These are phyloP conservation scores for Drosophila putrida DNA, from an alignment of 2,888 invertebrate genomes.

Conservation along the genomic window DNA sequence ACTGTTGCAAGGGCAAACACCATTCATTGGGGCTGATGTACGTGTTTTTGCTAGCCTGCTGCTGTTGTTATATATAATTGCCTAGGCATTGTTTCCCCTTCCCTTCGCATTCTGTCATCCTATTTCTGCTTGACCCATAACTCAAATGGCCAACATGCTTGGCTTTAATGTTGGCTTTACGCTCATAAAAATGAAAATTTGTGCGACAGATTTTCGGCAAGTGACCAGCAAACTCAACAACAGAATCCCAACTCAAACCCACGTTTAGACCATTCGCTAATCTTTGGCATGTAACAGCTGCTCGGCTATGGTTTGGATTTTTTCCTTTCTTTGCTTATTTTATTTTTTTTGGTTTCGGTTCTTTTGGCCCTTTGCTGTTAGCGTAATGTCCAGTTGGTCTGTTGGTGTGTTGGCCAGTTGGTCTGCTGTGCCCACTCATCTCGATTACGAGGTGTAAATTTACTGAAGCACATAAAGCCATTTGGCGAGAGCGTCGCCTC, in stretches of 20 bases:
- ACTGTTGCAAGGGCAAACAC: conserved; percentile 46
- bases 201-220: conserved; percentile 68
- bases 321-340: conserved; percentile 15
- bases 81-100: conserved; percentile 38
- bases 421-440: conserved; percentile 57
- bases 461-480: conserved; percentile 80
- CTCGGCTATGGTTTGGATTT: conserved; percentile 23
- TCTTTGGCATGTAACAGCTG: conserved; percentile 73
- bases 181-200: conserved; percentile 76
- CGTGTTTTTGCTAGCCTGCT: conserved; percentile 30
- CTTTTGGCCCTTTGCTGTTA: not conserved
- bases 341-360: not conserved
- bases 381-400: too few species aligned
- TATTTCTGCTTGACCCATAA: conserved; percentile 40
- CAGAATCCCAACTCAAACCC: conserved; percentile 31
- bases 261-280: conserved; percentile 50
- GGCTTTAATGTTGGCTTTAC: conserved; percentile 57
- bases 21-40: conserved; percentile 53
- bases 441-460: conserved; percentile 82
- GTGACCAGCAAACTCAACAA: conserved; percentile 13
- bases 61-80: conserved; percentile 64
- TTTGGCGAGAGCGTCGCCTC: conserved; percentile 55
- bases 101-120: not conserved
- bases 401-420: not conserved
- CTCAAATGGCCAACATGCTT: conserved; percentile 64